Base-by-base conservation (phyloP, 1,140 invertebrate species). In the Drosophila auraria region DNA sequence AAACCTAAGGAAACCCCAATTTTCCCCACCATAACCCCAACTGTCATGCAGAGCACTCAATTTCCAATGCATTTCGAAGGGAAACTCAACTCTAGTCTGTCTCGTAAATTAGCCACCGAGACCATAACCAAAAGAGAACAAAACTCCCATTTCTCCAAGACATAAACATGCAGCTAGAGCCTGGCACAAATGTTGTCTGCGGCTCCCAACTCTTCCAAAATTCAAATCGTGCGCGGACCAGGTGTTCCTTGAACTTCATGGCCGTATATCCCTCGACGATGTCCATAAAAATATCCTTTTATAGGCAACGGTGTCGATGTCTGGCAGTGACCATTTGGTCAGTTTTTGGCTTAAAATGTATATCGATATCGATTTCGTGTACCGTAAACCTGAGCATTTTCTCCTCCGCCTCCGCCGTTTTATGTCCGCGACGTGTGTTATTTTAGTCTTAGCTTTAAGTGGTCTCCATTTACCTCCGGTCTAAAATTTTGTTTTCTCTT, bases 251-350 rank as follows among this genome's bases (percentile, higher is more conserved):
- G 71, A 57, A 70, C 72, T 62, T 38, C 23, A 11, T 40, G 5
- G 12, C 20, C 23, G 27, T 40, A 20, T 61, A 63, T 62, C 65
- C 70, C 69, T 20, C 23, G 69, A 54, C 49, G 68, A 66, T 42
- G 20, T 54, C 53, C 87, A 86, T 89, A 89, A 89, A 89, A 89
- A 89, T 89, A 89, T 89, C 82, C 86, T 90, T 89, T 89, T 71
- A 89, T 73, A 86, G 80, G 82, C 66, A 61, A 64, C 78, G 56
- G 58, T 80, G 42, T 87, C 71, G 71, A 78, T 87, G 83, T 87
- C 73, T 82, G 83, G 53, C 64, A 38, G 59, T 45, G 30, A 17
- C 66, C 78, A 82, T 80, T 87, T 78, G 77, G 73, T 83, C 73
- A 81, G 74, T 76, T 69, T 58, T 40, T 57, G 44, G 64, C 75